These are phyloP conservation scores for Rotaria magnacalcarata DNA, from an alignment of 2,888 invertebrate genomes.

Conservation along the genomic window DNA sequence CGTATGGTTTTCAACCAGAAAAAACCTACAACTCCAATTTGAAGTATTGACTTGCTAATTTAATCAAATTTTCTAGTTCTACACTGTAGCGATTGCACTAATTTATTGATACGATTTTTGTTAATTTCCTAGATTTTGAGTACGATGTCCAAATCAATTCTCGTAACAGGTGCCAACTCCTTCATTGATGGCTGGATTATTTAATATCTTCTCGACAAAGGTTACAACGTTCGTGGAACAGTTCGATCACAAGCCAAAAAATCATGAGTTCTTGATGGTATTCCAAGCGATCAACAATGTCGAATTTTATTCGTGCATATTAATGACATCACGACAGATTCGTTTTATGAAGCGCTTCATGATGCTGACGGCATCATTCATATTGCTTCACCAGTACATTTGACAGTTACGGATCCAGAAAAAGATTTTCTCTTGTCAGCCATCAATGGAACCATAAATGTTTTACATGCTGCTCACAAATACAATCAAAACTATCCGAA, in stretches of 20 bases:
- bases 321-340: background rate
- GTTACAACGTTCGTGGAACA: conserved; percentile 62
- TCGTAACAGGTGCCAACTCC: conserved; percentile 53
- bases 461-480: conserved; percentile 57
- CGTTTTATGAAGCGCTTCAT: conserved; percentile 55
- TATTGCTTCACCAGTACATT: conserved; percentile 60
- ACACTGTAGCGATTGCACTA: too few species aligned
- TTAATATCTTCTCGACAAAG: conserved; percentile 60
- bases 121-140: too few species aligned
- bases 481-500: conserved; percentile 58
- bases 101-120: too few species aligned
- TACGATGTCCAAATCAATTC: conserved; percentile 50
- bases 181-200: conserved; percentile 62
- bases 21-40: too few species aligned
- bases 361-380: conserved; percentile 60
- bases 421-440: conserved; percentile 60
- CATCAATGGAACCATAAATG: conserved; percentile 61
- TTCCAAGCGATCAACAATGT: too few species aligned
- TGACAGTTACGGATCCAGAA: conserved; percentile 52
- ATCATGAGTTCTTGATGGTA: conserved; percentile 52
- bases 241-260: conserved; percentile 51
- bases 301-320: too few species aligned
- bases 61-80: too few species aligned
- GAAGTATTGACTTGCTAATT: too few species aligned
- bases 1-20: too few species aligned